Evolutionary conservation across 2,113 vertebrate species (phyloP).

Genomic region (Thermophis baileyi): DNA sequence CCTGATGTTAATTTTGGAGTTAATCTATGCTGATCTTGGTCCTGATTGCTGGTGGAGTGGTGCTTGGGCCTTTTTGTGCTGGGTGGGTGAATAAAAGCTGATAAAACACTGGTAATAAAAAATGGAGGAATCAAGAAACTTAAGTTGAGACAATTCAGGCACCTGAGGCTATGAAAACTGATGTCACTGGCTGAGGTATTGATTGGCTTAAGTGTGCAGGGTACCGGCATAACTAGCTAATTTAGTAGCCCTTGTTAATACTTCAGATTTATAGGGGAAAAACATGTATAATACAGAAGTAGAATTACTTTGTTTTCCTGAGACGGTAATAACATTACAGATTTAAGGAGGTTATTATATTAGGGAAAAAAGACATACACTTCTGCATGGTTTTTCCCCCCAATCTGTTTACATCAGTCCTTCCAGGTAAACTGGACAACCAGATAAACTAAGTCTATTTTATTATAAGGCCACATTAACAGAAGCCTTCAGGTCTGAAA

Average conservation of each 20-base stretch:
- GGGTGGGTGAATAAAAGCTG: background rate
- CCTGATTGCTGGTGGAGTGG: too few species aligned
- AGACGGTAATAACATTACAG: background rate
- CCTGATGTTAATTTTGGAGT: too few species aligned
- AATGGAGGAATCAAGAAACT: background rate
- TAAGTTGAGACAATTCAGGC: background rate
- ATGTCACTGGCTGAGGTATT: background rate
- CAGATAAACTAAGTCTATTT: too few species aligned
- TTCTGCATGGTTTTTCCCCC: background rate
- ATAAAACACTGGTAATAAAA: background rate
- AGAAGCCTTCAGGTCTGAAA: too few species aligned
- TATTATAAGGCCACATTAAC: too few species aligned
- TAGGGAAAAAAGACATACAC: background rate
- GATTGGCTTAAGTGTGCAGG: background rate
- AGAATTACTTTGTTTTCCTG: background rate
- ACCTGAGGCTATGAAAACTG: background rate
- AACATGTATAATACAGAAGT: background rate
- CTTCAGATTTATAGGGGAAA: background rate
- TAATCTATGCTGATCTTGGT: too few species aligned
- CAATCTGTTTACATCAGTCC: too few species aligned
- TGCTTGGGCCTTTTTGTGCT: too few species aligned
- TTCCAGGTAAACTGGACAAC: too few species aligned
- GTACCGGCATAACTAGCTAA: background rate
- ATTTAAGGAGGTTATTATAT: background rate
- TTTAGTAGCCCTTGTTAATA: background rate